Base-by-base conservation (phyloP, 2,113 vertebrate species). In the Caretta caretta region DNA sequence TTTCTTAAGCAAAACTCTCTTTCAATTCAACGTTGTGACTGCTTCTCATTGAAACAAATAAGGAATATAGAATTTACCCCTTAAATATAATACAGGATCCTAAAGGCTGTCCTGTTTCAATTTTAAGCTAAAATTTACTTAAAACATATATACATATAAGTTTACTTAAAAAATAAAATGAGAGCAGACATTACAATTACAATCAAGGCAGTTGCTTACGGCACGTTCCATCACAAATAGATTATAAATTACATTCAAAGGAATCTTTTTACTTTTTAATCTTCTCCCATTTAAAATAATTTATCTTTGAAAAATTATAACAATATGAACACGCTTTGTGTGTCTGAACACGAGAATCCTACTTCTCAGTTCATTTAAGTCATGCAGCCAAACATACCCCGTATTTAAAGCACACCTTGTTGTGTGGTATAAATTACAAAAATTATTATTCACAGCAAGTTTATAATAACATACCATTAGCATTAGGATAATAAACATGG, bases 401-500 rank as follows among this genome's bases (percentile, higher is more conserved):
- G 50, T 76, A 91, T 93, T 93, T 92, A 98, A 98, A 95, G 94
- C 92, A 78, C 29, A 96, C 96, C 96, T 98, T 98, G 96, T 98
- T 97, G 92, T 96, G 86, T 95, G 93, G 92, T 91, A 31, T 90
- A 85, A 94, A 88, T 91, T 72, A 84, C 93, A 93, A 90, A 94
- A 97, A 97, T 98, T 97, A 97, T 97, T 97, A 98, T 96, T 98
- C 91, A 86, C 80, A 56, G 57, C 48, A 96, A 85, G 95, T 97
- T 92, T 97, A 92, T 83, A 97, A 98, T 97, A 98, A 97, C 96
- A 98, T 97, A 96, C 92, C 95, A 97, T 87, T 90, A 96, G 75
- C 88, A 95, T 94, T 97, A 96, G 83, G 80, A 98, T 97, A 98
- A 98, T 97, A 98, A 98, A 98, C 97, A 97, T 80, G 96, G 91